These are phyloP conservation scores for Brachylomia viminalis DNA, from an alignment of 2,888 invertebrate genomes.

Conservation along the genomic window DNA sequence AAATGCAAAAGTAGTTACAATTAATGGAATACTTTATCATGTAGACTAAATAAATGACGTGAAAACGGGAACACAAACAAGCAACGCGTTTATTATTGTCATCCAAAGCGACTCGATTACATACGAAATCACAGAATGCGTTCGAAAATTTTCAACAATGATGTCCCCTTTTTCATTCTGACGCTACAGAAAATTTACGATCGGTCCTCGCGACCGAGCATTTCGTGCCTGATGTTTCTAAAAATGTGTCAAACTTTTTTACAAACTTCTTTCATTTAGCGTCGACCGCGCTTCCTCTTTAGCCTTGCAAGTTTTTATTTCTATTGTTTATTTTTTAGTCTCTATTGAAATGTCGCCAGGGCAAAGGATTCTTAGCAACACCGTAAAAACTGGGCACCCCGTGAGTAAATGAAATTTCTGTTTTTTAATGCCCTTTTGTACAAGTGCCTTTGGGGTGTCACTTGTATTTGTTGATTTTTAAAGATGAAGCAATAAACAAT, in stretches of 20 bases:
- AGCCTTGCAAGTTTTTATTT: constrained; percentile 86
- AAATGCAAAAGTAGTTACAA: constrained; percentile 37
- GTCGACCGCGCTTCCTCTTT: constrained; percentile 87
- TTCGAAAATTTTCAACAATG: constrained; percentile 89
- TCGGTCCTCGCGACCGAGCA: constrained; percentile 84
- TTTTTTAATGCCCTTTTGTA: constrained; percentile 74
- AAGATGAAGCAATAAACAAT: constrained; percentile 38
- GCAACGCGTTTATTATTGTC: constrained; percentile 71
- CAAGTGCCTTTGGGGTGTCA: constrained; percentile 54
- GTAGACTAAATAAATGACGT: constrained; percentile 61
- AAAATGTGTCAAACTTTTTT: constrained; percentile 91
- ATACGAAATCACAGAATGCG: constrained; percentile 82
- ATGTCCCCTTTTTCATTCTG: constrained; percentile 89
- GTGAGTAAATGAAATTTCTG: constrained; percentile 84
- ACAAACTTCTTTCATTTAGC: constrained; percentile 90
- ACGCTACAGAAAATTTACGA: constrained; percentile 89
- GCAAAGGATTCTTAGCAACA: constrained; percentile 82
- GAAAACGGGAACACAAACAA: constrained; percentile 59
- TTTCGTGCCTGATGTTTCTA: constrained; percentile 90
- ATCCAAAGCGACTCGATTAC: constrained; percentile 80
- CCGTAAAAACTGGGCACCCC: constrained; percentile 81
- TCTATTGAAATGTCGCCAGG: constrained; percentile 87
- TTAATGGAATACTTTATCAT: constrained; percentile 47
- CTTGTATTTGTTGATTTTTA: constrained; percentile 61
- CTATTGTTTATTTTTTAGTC: constrained; percentile 88